phyloP scores from a whole-genome alignment of 2,888 invertebrate genomes.

The Gari tellinella region DNA sequence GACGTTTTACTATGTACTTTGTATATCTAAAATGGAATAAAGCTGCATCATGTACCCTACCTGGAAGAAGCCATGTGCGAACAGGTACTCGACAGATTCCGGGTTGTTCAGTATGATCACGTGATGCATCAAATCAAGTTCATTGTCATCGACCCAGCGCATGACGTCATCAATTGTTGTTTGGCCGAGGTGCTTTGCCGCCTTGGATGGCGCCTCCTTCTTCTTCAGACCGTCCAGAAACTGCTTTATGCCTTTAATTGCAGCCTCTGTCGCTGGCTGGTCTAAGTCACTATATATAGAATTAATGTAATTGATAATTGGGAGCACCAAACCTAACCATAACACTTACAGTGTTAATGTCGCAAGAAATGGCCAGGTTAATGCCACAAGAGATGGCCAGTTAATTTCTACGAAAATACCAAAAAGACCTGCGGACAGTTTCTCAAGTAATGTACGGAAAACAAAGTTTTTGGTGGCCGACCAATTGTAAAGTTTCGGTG shows the following conservation, averaged over 20 bases:
- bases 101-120: constrained; percentile 73
- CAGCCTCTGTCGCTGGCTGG: constrained; percentile 37
- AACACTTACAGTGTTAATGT: too few species aligned
- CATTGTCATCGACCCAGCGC: constrained; percentile 69
- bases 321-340: too few species aligned
- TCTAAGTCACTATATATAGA: neutral
- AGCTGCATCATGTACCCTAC: constrained; percentile 10
- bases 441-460: too few species aligned
- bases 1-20: too few species aligned
- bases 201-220: constrained; percentile 46
- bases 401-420: too few species aligned
- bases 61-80: constrained; percentile 61
- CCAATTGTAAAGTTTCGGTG: too few species aligned
- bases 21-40: too few species aligned
- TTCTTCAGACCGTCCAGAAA: constrained; percentile 58
- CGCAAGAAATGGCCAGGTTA: too few species aligned
- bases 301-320: too few species aligned
- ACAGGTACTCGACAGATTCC: constrained; percentile 71
- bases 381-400: too few species aligned
- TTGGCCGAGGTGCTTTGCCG: constrained; percentile 55
- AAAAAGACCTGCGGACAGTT: too few species aligned
- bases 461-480: too few species aligned
- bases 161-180: constrained; percentile 63
- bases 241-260: constrained; percentile 33
- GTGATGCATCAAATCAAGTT: constrained; percentile 76